These are phyloP conservation scores for Malacosoma neustria DNA, from an alignment of 2,888 invertebrate species.

Conservation along the genomic window DNA sequence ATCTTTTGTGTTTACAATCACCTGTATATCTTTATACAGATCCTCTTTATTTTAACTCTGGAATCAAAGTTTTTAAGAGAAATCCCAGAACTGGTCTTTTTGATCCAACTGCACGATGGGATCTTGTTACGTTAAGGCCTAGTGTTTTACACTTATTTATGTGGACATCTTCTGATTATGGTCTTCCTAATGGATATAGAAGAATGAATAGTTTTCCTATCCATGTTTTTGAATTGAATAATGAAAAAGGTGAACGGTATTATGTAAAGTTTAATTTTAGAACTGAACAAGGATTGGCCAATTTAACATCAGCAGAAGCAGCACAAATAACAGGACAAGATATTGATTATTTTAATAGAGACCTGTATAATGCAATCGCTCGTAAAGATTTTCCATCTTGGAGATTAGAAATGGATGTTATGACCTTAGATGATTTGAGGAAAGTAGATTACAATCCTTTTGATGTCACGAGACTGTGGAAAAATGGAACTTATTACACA, in stretches of 20 bases:
- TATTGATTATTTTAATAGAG: constrained; percentile 87
- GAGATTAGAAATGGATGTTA: constrained; percentile 53
- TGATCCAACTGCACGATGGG: constrained; percentile 55
- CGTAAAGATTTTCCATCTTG: constrained; percentile 70
- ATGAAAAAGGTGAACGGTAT: constrained; percentile 77
- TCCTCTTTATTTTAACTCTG: constrained; percentile 63
- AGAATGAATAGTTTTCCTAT: constrained; percentile 93
- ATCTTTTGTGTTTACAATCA: constrained; percentile 55
- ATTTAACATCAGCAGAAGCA: constrained; percentile 78
- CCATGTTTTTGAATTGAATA: constrained; percentile 91
- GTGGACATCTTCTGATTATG: constrained; percentile 87
- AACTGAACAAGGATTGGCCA: constrained; percentile 89
- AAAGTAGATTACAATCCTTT: constrained; percentile 51
- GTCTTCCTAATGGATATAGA: constrained; percentile 89
- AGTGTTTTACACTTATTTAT: constrained; percentile 84
- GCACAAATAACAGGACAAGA: constrained; percentile 77
- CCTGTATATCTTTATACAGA: constrained; percentile 75
- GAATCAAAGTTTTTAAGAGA: constrained; percentile 69
- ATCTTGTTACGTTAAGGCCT: constrained; percentile 59
- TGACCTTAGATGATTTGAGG: constrained; percentile 46
- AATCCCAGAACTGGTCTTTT: constrained; percentile 67
- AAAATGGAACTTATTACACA: constrained; percentile 56
- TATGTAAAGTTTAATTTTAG: constrained; percentile 93
- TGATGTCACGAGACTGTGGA: constrained; percentile 55
- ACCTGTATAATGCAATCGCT: constrained; percentile 88